Conservation (phyloP, 2,797 vertebrate genomes). For the Mycteria americana region DNA sequence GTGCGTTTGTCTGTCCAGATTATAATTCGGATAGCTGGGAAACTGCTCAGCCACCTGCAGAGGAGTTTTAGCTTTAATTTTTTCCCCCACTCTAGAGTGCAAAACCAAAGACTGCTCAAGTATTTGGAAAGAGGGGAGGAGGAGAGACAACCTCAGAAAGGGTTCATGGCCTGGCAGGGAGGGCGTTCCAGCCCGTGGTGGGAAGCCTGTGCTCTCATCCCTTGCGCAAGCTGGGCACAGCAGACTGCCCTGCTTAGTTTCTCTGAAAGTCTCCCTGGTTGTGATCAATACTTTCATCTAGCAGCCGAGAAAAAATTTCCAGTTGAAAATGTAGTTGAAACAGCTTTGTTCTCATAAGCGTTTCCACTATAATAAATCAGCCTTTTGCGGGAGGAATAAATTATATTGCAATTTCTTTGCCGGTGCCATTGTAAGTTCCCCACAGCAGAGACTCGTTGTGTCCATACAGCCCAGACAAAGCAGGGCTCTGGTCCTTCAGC, state of each 20-base stretch:
- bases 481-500: background rate
- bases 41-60: background rate
- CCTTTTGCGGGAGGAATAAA: background rate
- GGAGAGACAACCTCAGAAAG: background rate
- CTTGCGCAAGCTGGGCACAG: fast-evolving
- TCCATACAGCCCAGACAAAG: fast-evolving
- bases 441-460: background rate
- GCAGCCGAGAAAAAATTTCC: background rate
- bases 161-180: background rate
- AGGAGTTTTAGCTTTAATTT: background rate
- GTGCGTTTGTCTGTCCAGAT: background rate
- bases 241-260: fast-evolving
- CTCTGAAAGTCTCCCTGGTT: background rate
- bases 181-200: fast-evolving
- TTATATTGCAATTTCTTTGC: background rate
- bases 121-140: background rate
- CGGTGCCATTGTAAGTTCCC: background rate
- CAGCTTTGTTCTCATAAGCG: background rate
- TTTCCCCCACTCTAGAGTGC: background rate
- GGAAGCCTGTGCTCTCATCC: background rate
- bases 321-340: background rate
- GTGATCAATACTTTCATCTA: background rate
- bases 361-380: background rate
- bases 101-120: no score
- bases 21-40: background rate